Percentiles rank a stretch among this genome's conserved stretches.
These are phyloP conservation scores for Camponotus pennsylvanicus DNA, from an alignment of 1,140 invertebrate species.

Conservation along the genomic window DNA sequence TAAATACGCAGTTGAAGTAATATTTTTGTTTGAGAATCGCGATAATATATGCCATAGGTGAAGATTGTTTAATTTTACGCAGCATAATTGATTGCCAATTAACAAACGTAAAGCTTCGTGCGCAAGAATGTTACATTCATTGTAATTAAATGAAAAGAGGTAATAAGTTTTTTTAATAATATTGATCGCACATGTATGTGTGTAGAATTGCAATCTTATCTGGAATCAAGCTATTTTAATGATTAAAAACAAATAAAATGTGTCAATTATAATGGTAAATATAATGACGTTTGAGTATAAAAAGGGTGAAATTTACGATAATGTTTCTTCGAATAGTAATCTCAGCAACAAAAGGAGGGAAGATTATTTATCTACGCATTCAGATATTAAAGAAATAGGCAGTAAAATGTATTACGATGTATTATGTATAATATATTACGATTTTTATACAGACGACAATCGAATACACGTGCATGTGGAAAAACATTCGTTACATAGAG, in stretches of 20 bases:
- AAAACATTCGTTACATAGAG: neutral
- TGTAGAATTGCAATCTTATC: neutral
- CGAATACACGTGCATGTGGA: neutral
- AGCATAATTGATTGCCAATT: slow-evolving; percentile 35
- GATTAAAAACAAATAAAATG: neutral
- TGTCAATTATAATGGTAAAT: slow-evolving; percentile 4
- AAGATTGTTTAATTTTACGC: slow-evolving; percentile 1
- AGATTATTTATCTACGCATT: neutral
- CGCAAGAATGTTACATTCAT: slow-evolving; percentile 4
- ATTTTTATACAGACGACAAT: neutral
- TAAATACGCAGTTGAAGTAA: slow-evolving; percentile 22
- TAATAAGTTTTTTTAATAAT: slow-evolving; percentile 36
- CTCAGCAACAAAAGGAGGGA: neutral
- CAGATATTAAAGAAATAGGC: neutral
- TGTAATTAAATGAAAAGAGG: neutral
- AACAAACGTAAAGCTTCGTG: slow-evolving; percentile 5
- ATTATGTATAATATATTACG: neutral
- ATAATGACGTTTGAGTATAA: neutral
- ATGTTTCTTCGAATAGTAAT: neutral
- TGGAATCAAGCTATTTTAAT: neutral
- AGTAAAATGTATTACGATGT: neutral
- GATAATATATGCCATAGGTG: neutral
- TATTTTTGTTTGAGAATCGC: slow-evolving; percentile 18
- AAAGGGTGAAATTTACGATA: neutral
- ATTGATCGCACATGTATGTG: neutral